phyloP scores from a whole-genome alignment of 2,113 vertebrate genomes.

The human (Homo sapiens) region GRCh38 chrX:117784501-117785000 shows the following conservation, averaged over 20 bases:
- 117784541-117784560: not conserved
- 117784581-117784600: not conserved
- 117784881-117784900: no score
- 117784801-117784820: no score
- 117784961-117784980: no score
- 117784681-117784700: not conserved
- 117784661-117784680: not conserved
- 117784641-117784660: not conserved
- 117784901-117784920: no score
- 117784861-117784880: no score
- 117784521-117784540: not conserved
- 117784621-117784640: not conserved
- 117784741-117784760: not conserved
- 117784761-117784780: not conserved
- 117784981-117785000: no score
- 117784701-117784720: not conserved
- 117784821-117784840: no score
- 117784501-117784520: not conserved
- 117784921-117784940: no score
- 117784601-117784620: not conserved
- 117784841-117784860: no score
- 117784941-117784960: no score
- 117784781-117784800: no score
- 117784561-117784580: not conserved
- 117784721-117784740: not conserved